Base-by-base conservation (phyloP, 2,797 vertebrate genomes). In the Mormyrops attenuatus region DNA sequence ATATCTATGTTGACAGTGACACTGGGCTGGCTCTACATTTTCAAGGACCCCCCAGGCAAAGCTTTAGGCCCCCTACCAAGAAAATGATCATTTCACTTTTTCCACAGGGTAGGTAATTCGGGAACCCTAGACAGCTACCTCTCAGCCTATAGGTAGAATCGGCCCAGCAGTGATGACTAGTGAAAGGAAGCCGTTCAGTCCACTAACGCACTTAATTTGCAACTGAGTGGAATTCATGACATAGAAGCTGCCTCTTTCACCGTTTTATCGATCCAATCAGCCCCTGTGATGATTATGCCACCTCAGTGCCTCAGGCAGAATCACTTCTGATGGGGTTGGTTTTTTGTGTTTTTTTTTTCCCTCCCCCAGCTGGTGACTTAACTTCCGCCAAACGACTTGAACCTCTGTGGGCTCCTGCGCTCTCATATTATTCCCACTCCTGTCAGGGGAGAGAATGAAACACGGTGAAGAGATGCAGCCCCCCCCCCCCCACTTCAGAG, bases 381-480 rank as follows among this genome's bases (percentile, higher is more conserved):
- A 66, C 87, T 69, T 90, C 82, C 55, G 50, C 26, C 66, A 82
- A 90, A 89, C 47, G 38, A 44, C 73, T 0, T 15, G 1, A 55
- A 53, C 38, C 66, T 49, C 90, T 93, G 92, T 91, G 91, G 89
- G 91, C 93, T 93, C 93, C 92, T 89, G 91, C 90, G 89, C 90
- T 91, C 90, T 89, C 57, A 92, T 92, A 91, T 91, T 90, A 92
- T 91, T 91, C 90, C 90, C 90, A 91, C 89, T 90, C 92, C 93
- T 94, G 93, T 95, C 94, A 95, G 85, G 91, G 91, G 92, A 60
- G 94, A 91, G 93, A 93, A 95, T 94, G 93, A 94, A 93, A 91
- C 92, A 93, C 92, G 92, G 90, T 93, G 94, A 93, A 94, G 94
- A 94, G 92, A 93, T 93, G 94, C 95, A 93, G 91, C 8, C 9